Evolutionary conservation across 2,888 invertebrate genomes (phyloP).

Genomic region (Hedychridium roseum): DNA sequence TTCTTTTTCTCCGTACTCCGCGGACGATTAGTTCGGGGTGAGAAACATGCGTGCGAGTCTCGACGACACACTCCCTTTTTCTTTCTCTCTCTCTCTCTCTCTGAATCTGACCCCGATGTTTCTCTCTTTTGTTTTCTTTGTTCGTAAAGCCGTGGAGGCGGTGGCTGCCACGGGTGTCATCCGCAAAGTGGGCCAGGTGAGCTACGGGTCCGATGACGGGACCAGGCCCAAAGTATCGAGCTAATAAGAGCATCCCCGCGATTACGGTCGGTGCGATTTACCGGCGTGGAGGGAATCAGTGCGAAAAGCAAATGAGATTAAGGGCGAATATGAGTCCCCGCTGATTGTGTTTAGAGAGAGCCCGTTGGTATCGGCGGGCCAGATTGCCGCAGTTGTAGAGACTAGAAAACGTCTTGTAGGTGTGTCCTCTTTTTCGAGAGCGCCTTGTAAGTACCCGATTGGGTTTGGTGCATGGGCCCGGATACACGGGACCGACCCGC

Average conservation of each 20-base stretch:
- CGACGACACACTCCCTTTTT: constrained; percentile 4
- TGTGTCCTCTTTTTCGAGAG: constrained; percentile 37
- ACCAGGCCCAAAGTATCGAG: constrained; percentile 49
- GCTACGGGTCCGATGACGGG: constrained; percentile 47
- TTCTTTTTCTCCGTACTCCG: constrained; percentile 2
- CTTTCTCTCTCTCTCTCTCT: too few relatives aligned
- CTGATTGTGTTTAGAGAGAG: constrained; percentile 8
- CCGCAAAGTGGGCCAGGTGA: constrained; percentile 59
- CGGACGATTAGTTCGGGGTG: background rate
- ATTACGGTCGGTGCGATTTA: constrained; percentile 33
- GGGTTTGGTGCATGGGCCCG: constrained; percentile 58
- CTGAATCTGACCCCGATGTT: constrained; percentile 50
- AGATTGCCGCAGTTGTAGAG: constrained; percentile 26
- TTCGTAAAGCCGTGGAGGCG: constrained; percentile 58
- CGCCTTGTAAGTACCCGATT: constrained; percentile 57
- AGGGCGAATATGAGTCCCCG: constrained; percentile 22
- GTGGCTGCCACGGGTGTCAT: constrained; percentile 63
- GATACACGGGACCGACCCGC: constrained; percentile 36
- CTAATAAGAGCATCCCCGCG: constrained; percentile 38
- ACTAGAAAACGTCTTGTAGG: constrained; percentile 38
- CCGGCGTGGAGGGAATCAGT: constrained; percentile 30
- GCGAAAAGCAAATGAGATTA: too few relatives aligned
- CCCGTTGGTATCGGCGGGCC: constrained; percentile 11
- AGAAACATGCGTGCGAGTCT: constrained; percentile 5
- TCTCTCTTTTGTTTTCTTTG: constrained; percentile 51